Conservation (phyloP, 2,113 vertebrate species). For the Hemiscyllium ocellatum region DNA sequence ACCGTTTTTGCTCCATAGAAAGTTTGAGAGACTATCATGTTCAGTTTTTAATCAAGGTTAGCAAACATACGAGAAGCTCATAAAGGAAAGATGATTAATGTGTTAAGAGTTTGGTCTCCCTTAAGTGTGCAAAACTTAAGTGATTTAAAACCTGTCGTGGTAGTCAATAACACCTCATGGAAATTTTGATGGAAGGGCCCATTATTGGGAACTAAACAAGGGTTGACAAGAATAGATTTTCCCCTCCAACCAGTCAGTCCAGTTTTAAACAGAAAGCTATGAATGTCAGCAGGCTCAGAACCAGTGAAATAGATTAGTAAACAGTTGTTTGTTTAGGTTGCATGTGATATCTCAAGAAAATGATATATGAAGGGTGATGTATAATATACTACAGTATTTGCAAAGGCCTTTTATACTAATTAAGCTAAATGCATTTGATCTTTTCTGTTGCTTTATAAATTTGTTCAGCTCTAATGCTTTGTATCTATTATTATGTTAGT, state of each 20-base stretch:
- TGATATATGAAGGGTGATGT: background rate
- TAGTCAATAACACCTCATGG: background rate
- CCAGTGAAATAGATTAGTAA: background rate
- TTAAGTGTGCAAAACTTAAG: background rate
- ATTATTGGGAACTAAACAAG: background rate
- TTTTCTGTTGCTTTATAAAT: background rate
- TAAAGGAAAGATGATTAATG: background rate
- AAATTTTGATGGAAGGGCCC: background rate
- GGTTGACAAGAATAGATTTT: background rate
- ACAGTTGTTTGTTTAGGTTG: background rate
- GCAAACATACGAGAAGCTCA: background rate
- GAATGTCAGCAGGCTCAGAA: background rate
- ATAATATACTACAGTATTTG: background rate
- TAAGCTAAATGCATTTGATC: background rate
- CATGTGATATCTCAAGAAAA: too few species aligned
- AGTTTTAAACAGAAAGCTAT: background rate
- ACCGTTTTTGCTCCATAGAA: background rate
- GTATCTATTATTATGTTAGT: background rate
- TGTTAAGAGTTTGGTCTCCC: background rate
- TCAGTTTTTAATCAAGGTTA: background rate
- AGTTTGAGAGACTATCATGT: background rate
- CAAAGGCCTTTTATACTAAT: background rate
- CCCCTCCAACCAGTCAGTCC: background rate
- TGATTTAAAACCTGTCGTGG: background rate
- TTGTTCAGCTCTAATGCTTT: background rate